Base-by-base conservation (phyloP, 2,113 vertebrate species). In the Dipodomys spectabilis region DNA sequence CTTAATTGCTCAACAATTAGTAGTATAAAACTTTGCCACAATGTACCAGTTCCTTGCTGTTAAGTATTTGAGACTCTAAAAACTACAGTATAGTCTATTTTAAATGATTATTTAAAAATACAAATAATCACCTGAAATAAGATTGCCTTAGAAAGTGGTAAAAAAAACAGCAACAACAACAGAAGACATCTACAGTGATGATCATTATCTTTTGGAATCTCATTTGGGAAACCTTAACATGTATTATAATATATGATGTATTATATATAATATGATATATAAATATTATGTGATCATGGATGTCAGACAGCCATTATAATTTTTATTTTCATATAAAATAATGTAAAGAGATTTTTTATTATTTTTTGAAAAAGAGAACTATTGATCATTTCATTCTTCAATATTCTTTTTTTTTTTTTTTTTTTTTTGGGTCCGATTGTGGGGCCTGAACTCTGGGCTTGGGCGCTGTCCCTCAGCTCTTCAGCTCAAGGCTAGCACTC, bases 311-410 rank as follows among this genome's bases (percentile, higher is more conserved):
- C 65, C 89, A 12, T 32, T 95, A 5, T 60, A 35, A 35, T 91
- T 90, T 80, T 91, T 71, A 39, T 86, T n/a, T 65, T 18, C 77
- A 62, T 82, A 32, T 39, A 83, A 60, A 90, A 77, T 86, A 7
- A 49, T 83, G 0, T 90, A 60, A 86, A 91, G 23, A 91, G 82
- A 86, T 67, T 2, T 53, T 57, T 62, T 49, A 49, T 49, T 49
- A 49, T 49, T 49, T 49, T 49, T 49, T 49, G 49, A 69, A 73
- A 95, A 88, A 44, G 4, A 44, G 20, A 72, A 39, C 79, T 83
- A 3, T 77, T 57, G n/a, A 39, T 39, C 39, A 39, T 68, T 94
- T 82, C 19, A 94, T 15, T 23, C 60, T 88, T 80, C 67, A 88
- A 64, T 88, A 57, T 67, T 49, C 12, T 49, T 49, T 49, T n/a